Base-by-base conservation (phyloP, 2,888 invertebrate genomes). In the Apantesis nais region DNA sequence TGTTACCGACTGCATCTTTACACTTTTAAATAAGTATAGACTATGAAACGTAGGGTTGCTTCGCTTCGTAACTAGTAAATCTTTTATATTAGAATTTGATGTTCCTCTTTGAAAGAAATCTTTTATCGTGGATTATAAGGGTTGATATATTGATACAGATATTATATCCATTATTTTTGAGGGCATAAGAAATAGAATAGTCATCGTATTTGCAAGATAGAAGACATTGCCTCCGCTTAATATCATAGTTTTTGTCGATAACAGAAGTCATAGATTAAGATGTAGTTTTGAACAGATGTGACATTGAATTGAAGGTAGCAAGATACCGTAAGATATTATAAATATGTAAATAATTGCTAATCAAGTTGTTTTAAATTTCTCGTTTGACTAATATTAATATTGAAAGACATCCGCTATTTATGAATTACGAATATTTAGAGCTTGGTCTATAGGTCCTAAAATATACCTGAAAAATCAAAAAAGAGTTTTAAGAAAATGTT, bases 171-270 rank as follows among this genome's bases (percentile, higher is more conserved):
- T 25, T 55, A 48, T 48, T 29, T 39, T 29, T 58, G 67, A 58
- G 48, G 62, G 68, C 66, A 62, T 58, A 60, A 68, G 11, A 85
- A 86, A 84, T 69, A 71, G 82, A 81, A 78, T 71, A 83, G 81
- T 90, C 90, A 89, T 86, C 83, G 74, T 80, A 77, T 85, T 84
- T 84, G 83, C 84, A 86, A 86, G 48, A 52, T 52, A 52, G 48
- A n/a, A 52, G 83, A 86, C 79, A 82, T 83, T 80, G 74, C 68
- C 78, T 86, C 86, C 81, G 85, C 84, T 86, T 87, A 85, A 85
- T 89, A 88, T 87, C 83, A 78, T 76, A 87, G 70, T 79, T 81
- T 77, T 79, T 81, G 14, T 76, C 48, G 11, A 58, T 68, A 66
- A 55, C 29, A 48, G 11, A 8, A 1, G 62, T 19, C 81, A 79